Base-by-base conservation (phyloP, 2,797 vertebrate species). In the Sebastes kiyomatsui region DNA sequence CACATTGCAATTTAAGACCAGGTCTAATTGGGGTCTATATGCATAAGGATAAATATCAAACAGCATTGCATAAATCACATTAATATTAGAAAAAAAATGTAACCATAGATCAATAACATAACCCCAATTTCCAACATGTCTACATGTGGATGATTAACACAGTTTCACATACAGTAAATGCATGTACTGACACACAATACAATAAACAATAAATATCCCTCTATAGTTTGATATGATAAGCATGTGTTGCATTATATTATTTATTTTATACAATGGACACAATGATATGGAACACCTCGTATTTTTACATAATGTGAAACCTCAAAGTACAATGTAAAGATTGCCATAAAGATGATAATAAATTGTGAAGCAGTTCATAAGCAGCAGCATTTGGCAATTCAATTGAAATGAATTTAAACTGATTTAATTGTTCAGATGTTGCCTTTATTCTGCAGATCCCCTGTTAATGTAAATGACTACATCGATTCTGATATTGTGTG, bases 51-150 rank as follows among this genome's bases (percentile, higher is more conserved):
- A 10, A 23, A 52, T 67, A 18, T 61, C 27, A 62, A 52, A 52
- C 1, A 52, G 27, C 2, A 32, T 6, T 7, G 27, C 20, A 11
- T 72, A 38, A 38, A 38, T 38, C 55, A 33, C 25, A 7, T 30
- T 30, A 13, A 32, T 14, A 54, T 46, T 46, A 46, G 0, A 27
- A 52, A 0, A 4, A 54, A 32, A 7, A 7, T 55, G 1, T 22
- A 25, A 20, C 25, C 20, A 56, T 25, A 11, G 7, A 6, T 55
- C 25, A 49, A n/a, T 52, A 49, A 18, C 20, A 38, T 33, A 38
- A 12, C 32, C 4, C 8, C 11, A 18, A 1, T 64, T 13, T 11
- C 1, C 27, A 30, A 14, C 35, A 38, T 38, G 13, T 38, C 35
- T 38, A 23, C 13, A 35, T 11, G 9, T 56, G 65, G 9, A 20